Evolutionary conservation across 2,113 vertebrate species (phyloP).

Genomic region (human): GRCh38 chrX:42086501-42087000

Average conservation of each 20-base stretch:
- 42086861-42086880: not conserved
- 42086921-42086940: not conserved
- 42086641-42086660: not conserved
- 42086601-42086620: not conserved
- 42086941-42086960: slow-evolving; percentile 23
- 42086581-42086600: slow-evolving; percentile 3
- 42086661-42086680: slow-evolving; percentile 23
- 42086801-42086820: not conserved
- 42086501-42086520: not conserved
- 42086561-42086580: slow-evolving; percentile 17
- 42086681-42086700: not conserved
- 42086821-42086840: not conserved
- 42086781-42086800: not conserved
- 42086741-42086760: not conserved
- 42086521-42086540: slow-evolving; percentile 1
- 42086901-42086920: not conserved
- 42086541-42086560: not conserved
- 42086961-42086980: slow-evolving; percentile 22
- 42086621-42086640: not conserved
- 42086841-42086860: slow-evolving; percentile 14
- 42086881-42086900: not conserved
- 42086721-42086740: not conserved
- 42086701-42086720: not conserved
- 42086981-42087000: not conserved
- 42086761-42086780: slow-evolving; percentile 10